These are phyloP conservation scores for Agrypnia vestita DNA, from an alignment of 1,140 invertebrate species.

Conservation along the genomic window DNA sequence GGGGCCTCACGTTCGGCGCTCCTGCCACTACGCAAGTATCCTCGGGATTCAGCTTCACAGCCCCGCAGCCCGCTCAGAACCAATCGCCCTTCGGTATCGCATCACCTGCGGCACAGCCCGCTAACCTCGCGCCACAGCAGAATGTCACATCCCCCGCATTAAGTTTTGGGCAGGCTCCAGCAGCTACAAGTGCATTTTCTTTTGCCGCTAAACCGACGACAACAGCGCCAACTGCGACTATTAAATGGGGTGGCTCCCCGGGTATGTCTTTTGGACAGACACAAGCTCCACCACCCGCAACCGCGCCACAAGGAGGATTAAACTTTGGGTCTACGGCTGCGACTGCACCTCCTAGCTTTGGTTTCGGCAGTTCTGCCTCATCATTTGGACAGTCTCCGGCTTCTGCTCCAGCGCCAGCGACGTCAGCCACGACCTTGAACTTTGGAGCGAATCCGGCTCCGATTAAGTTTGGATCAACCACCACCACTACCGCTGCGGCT, in stretches of 20 bases:
- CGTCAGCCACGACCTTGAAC: not conserved
- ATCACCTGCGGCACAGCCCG: conserved; percentile 62
- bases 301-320: conserved; percentile 10
- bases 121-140: conserved; percentile 57
- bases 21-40: conserved; percentile 62
- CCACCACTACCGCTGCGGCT: not conserved
- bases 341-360: conserved; percentile 33
- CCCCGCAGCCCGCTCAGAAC: conserved; percentile 53
- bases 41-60: conserved; percentile 60
- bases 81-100: conserved; percentile 57
- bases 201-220: conserved; percentile 43
- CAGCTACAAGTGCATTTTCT: conserved; percentile 50
- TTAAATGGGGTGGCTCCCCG: conserved; percentile 20
- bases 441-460: conserved; percentile 20
- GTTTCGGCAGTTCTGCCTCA: not conserved
- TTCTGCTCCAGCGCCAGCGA: not conserved
- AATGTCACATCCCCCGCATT: conserved; percentile 45
- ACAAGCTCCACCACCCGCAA: not conserved
- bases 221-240: conserved; percentile 40
- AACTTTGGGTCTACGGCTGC: conserved; percentile 41
- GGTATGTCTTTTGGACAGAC: conserved; percentile 28
- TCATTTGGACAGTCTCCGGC: conserved; percentile 3
- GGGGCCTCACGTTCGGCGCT: conserved; percentile 59
- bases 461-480: conserved; percentile 8
- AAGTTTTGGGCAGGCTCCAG: conserved; percentile 58